Evolutionary conservation across 35 echinoderm and acorn worm species (phyloP).

Genomic region (Acanthaster planci): DNA sequence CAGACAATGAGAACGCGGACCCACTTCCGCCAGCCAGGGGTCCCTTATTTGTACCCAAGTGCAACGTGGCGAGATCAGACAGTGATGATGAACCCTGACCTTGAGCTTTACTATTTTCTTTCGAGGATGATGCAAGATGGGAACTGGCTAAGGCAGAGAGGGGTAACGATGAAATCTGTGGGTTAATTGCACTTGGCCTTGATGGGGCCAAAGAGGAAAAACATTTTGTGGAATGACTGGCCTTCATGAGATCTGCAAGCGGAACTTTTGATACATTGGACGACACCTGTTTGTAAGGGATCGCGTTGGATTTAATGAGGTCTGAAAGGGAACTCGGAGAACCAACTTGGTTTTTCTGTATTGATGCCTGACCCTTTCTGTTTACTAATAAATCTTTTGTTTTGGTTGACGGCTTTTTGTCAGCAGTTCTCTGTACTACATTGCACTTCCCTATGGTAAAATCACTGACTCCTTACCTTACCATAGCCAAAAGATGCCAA

Average conservation of each 20-base stretch:
- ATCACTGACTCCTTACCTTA: constrained; percentile 84
- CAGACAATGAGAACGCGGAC: neutral
- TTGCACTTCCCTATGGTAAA: constrained; percentile 26
- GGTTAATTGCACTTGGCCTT: neutral
- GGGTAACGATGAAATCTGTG: neutral
- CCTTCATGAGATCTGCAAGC: neutral
- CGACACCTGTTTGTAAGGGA: neutral
- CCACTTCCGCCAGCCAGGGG: neutral
- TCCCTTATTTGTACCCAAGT: neutral
- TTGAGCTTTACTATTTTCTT: neutral
- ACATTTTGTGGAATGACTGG: neutral
- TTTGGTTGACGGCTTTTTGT: neutral
- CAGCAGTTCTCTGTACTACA: neutral
- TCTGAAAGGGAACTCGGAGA: too few species aligned
- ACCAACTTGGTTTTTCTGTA: too few species aligned
- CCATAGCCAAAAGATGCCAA: constrained; percentile 65
- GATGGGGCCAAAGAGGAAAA: neutral
- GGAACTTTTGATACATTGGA: neutral
- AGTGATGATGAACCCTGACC: neutral
- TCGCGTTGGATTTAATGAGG: neutral
- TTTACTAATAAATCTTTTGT: too few species aligned
- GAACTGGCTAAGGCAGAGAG: neutral
- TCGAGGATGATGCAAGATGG: neutral
- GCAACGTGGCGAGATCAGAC: constrained; percentile 1
- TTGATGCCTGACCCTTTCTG: too few species aligned